These are phyloP conservation scores for Paramormyrops hopkinsi DNA, from an alignment of 2,797 vertebrate genomes.

Conservation along the genomic window DNA sequence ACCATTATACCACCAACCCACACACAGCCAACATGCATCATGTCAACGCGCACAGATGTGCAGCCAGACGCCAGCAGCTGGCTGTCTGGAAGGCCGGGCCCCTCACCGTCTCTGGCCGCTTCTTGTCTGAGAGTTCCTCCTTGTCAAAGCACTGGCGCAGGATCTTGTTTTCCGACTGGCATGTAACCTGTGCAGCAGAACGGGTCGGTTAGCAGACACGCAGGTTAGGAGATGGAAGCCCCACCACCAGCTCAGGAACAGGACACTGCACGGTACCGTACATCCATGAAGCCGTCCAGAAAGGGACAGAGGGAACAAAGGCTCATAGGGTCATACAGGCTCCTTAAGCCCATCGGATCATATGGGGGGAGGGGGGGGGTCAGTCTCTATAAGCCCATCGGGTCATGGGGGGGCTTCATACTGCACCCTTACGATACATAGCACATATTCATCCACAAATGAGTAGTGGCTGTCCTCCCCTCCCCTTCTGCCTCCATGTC, in stretches of 20 bases:
- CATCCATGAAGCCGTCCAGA: no score
- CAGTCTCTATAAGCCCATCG: neutral
- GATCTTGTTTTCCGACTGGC: conserved; percentile 88
- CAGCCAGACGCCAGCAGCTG: no score
- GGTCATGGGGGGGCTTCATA: neutral
- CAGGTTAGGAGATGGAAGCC: neutral
- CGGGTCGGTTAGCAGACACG: neutral
- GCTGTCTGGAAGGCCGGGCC: neutral
- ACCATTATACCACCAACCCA: no score
- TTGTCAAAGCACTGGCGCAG: conserved; percentile 84
- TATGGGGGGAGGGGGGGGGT: no score
- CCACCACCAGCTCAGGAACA: neutral
- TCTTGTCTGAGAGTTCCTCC: conserved; percentile 89
- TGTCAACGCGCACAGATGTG: no score
- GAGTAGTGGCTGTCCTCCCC: neutral
- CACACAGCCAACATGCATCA: no score
- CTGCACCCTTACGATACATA: neutral
- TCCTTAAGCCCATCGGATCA: no score
- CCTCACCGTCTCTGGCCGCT: conserved; percentile 88
- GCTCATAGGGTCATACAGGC: no score
- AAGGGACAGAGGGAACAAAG: no score
- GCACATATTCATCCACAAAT: neutral
- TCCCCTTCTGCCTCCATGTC: neutral
- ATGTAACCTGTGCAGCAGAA: conserved; percentile 74
- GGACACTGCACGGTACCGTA: neutral